Conservation (phyloP, 1,140 invertebrate species). For the Solenopsis invicta region DNA sequence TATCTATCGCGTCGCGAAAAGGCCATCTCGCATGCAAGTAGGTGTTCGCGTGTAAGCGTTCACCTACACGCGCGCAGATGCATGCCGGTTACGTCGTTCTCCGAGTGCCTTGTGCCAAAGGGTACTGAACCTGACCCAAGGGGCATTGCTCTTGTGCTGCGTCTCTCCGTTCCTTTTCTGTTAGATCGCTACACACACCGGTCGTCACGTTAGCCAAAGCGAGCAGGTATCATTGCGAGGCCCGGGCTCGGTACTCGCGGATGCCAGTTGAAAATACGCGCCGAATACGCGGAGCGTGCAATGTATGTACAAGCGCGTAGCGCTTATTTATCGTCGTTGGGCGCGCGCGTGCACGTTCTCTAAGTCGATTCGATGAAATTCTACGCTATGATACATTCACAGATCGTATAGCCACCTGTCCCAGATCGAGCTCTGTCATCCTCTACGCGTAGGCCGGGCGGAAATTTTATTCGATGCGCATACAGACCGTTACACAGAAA, state of each 20-base stretch:
- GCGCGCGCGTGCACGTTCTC: not conserved
- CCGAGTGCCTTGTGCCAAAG: constrained; percentile 80
- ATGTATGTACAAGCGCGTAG: not conserved
- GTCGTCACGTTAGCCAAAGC: constrained; percentile 76
- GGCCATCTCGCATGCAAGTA: constrained; percentile 56
- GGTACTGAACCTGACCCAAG: constrained; percentile 86
- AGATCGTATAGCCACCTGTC: not conserved
- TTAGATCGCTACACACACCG: constrained; percentile 81
- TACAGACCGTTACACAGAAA: not conserved
- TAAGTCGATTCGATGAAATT: not conserved
- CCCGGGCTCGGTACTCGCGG: constrained; percentile 55
- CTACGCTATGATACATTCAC: not conserved
- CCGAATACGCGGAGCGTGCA: not conserved
- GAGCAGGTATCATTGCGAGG: constrained; percentile 69
- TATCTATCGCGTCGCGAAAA: constrained; percentile 61
- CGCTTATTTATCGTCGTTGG: not conserved
- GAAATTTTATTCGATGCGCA: not conserved
- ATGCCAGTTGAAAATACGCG: constrained; percentile 47
- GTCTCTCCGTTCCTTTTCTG: constrained; percentile 84
- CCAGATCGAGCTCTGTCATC: not conserved
- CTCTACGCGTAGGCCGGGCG: not conserved
- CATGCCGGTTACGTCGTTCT: constrained; percentile 68
- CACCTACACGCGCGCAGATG: constrained; percentile 63
- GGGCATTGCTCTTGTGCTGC: constrained; percentile 84
- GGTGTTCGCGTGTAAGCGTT: constrained; percentile 57